A percentile compares a stretch with the other conserved stretches of the same genome.
Evolutionary conservation across 2,888 invertebrate genomes (phyloP).

Genomic region (Andrena dorsata): DNA sequence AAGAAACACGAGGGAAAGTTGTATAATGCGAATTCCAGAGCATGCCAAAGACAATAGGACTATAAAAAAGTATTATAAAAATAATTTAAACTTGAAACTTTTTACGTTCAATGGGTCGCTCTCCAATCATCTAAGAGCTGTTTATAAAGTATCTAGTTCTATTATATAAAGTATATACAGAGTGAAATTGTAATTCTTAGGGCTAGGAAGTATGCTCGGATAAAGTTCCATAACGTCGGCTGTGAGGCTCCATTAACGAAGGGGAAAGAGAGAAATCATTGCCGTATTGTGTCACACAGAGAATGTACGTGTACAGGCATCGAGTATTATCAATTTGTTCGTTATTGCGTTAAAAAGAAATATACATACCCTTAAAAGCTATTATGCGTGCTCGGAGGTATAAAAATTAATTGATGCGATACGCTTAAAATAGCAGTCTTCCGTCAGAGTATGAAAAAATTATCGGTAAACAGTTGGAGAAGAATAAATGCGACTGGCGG

Average conservation of each 20-base stretch:
- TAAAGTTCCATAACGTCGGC: slow-evolving; percentile 49
- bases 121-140: slow-evolving; percentile 46
- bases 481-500: slow-evolving; percentile 8
- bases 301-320: slow-evolving; percentile 10
- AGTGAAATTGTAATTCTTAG: slow-evolving; percentile 63
- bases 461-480: slow-evolving; percentile 8
- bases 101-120: slow-evolving; percentile 46
- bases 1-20: slow-evolving; percentile 57
- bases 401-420: slow-evolving; percentile 31
- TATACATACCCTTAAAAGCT: slow-evolving; percentile 16
- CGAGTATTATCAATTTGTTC: slow-evolving; percentile 36
- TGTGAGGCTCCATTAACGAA: slow-evolving; percentile 27
- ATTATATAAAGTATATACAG: slow-evolving; percentile 62
- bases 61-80: slow-evolving; percentile 75
- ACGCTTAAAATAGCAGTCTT: slow-evolving; percentile 37
- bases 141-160: no score
- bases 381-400: slow-evolving; percentile 19
- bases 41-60: slow-evolving; percentile 65
- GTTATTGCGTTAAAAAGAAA: slow-evolving; percentile 30
- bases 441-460: slow-evolving; percentile 18
- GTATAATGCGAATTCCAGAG: slow-evolving; percentile 63
- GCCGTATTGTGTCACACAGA: neutral
- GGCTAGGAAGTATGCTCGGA: slow-evolving; percentile 55
- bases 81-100: slow-evolving; percentile 74
- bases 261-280: neutral